A percentile compares a stretch with the other conserved stretches of the same genome.
Conservation (phyloP, 2,888 invertebrate genomes). For the Nematopogon swammerdamellus region DNA sequence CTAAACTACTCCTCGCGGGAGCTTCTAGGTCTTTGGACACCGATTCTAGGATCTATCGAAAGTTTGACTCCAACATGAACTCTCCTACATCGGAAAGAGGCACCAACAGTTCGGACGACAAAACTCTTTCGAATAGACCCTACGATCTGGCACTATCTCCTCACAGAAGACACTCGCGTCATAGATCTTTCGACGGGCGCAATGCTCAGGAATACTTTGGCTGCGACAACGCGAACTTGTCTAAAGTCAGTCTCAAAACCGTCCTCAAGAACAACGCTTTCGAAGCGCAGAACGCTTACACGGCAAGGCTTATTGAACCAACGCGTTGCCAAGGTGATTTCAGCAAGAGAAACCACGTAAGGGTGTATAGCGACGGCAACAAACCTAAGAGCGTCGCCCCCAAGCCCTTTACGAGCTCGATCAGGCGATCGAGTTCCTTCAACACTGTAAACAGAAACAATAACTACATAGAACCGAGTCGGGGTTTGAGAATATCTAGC, state of each 20-base stretch:
- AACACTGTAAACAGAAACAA: conserved; percentile 47
- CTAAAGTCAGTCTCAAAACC: conserved; percentile 32
- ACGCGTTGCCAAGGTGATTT: conserved; percentile 32
- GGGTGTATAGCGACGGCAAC: conserved; percentile 27
- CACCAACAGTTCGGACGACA: conserved; percentile 47
- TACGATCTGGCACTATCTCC: no score
- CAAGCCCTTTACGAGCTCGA: conserved; percentile 32
- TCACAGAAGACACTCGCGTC: conserved; percentile 50
- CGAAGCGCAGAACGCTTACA: conserved; percentile 24
- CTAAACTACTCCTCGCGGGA: conserved; percentile 30
- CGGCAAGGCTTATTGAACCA: conserved; percentile 30
- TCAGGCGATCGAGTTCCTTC: conserved; percentile 68
- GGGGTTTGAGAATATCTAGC: no score
- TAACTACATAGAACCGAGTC: conserved; percentile 30
- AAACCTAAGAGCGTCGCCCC: conserved; percentile 19
- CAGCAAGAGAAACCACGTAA: conserved; percentile 22
- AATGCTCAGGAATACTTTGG: conserved; percentile 33
- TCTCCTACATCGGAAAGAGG: conserved; percentile 38
- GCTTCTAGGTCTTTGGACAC: conserved; percentile 42
- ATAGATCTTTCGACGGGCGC: conserved; percentile 51
- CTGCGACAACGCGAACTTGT: conserved; percentile 37
- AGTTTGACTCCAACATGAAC: conserved; percentile 40
- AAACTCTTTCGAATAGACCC: conserved; percentile 40
- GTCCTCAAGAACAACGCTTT: conserved; percentile 44
- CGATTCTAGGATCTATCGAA: conserved; percentile 17